A percentile compares a stretch with the other conserved stretches of the same genome.
Evolutionary conservation across 2,888 invertebrate genomes (phyloP).

Genomic region (Melanotus villosus): DNA sequence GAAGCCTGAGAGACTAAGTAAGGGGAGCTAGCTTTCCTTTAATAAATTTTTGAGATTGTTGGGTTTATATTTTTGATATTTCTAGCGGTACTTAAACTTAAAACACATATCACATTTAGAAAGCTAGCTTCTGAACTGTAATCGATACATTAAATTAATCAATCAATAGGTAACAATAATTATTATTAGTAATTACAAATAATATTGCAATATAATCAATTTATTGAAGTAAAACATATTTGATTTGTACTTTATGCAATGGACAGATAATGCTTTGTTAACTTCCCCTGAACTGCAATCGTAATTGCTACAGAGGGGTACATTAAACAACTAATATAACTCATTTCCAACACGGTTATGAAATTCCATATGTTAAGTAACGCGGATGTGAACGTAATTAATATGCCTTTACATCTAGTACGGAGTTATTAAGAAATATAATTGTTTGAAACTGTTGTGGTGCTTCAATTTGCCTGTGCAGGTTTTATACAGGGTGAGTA

Average conservation of each 20-base stretch:
- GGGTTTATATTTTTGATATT: too few relatives aligned
- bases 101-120: too few relatives aligned
- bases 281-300: not conserved
- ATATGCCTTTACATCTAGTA: slow-evolving; percentile 12
- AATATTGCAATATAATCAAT: not conserved
- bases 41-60: not conserved
- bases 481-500: too few relatives aligned
- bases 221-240: too few relatives aligned
- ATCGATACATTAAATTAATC: too few relatives aligned
- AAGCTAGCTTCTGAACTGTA: too few relatives aligned
- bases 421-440: not conserved
- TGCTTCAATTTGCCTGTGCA: too few relatives aligned
- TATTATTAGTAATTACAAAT: not conserved
- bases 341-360: slow-evolving; percentile 34
- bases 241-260: too few relatives aligned
- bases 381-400: slow-evolving; percentile 35
- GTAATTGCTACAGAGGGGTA: slow-evolving; percentile 14
- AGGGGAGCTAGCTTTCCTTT: not conserved
- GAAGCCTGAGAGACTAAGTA: slow-evolving; percentile 1
- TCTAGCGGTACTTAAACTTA: too few relatives aligned
- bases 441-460: slow-evolving; percentile 1
- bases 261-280: too few relatives aligned
- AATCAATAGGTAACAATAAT: too few relatives aligned
- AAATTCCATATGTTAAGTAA: slow-evolving; percentile 42
- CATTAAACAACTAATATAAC: slow-evolving; percentile 25